phyloP scores from a whole-genome alignment of 2,888 invertebrate genomes.

The Diaprepes abbreviatus region DNA sequence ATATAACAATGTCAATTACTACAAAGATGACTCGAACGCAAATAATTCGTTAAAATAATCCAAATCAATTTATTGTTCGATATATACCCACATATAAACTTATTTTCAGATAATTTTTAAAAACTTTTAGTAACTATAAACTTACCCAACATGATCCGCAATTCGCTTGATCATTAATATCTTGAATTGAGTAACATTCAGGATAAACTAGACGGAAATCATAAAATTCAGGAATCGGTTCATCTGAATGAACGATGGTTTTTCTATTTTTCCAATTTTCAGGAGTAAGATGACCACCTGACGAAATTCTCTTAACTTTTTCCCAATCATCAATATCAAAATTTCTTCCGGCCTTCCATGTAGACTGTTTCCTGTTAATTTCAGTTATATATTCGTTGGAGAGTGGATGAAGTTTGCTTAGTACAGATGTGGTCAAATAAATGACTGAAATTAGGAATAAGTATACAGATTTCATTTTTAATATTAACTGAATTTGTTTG shows the following conservation, averaged over 20 bases:
- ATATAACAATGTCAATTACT: too few relatives aligned
- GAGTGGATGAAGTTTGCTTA: constrained; percentile 29
- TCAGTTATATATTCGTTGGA: constrained; percentile 48
- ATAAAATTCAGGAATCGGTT: constrained; percentile 77
- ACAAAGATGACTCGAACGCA: too few relatives aligned
- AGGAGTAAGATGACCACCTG: background rate
- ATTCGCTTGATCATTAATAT: constrained; percentile 84
- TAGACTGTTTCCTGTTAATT: constrained; percentile 76
- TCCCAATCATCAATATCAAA: constrained; percentile 73
- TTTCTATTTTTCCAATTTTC: background rate
- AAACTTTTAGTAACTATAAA: too few relatives aligned
- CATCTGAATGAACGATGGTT: background rate
- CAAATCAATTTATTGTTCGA: too few relatives aligned
- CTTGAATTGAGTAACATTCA: constrained; percentile 82
- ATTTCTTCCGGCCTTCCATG: constrained; percentile 88
- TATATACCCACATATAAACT: too few relatives aligned
- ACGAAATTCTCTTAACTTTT: constrained; percentile 19
- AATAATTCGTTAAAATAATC: too few relatives aligned
- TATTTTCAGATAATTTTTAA: too few relatives aligned
- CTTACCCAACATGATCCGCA: constrained; percentile 89
- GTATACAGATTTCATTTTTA: background rate
- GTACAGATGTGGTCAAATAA: background rate
- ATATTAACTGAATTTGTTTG: too few relatives aligned
- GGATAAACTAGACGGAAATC: constrained; percentile 85
- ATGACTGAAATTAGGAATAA: background rate